Base-by-base conservation (phyloP, 2,113 vertebrate genomes). In the Poecilia latipinna region DNA sequence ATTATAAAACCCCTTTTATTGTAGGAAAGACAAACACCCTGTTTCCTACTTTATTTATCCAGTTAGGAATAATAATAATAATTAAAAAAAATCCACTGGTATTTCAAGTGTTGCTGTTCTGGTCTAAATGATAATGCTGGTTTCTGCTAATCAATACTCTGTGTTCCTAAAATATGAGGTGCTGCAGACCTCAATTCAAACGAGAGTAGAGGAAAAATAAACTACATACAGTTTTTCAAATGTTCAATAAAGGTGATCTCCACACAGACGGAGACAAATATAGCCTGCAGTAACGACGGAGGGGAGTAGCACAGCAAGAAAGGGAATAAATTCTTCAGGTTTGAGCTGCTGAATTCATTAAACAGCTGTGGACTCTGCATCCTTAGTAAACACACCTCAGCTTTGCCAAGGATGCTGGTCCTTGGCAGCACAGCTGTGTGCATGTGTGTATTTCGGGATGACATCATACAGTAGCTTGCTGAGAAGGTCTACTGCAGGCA, bases 381-480 rank as follows among this genome's bases (percentile, higher is more conserved):
- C 89, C 51, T 69, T 63, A 54, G 63, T 29, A 78, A 70, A 77
- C 83, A 87, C 90, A 88, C 83, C 83, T 82, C 62, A 75, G 69
- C 4, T 86, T 92, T 88, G 82, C 87, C 82, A 88, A 89, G 87
- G 90, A 85, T 88, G 85, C 89, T 48, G 76, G 82, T 57, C 65
- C 73, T 85, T 87, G 82, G 78, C 79, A 82, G 74, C 54, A 78
- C 87, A 88, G 76, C 74, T 84, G 74, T 81, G 71, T 82, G 73
- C 76, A 54, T 75, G 85, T 81, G 75, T 76, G 74, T 87, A 88
- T 89, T 81, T 82, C 78, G 82, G 80, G 81, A 90, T 93, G 91
- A 93, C 91, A 93, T 93, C 92, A 92, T 89, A 88, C 85, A 88
- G 88, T 88, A 89, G 85, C 86, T 88, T 76, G 81, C 85, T 75